A percentile compares a stretch with the other conserved stretches of the same genome.
Conservation (phyloP, 2,888 invertebrate species). For the Lithophane semibrunnea region DNA sequence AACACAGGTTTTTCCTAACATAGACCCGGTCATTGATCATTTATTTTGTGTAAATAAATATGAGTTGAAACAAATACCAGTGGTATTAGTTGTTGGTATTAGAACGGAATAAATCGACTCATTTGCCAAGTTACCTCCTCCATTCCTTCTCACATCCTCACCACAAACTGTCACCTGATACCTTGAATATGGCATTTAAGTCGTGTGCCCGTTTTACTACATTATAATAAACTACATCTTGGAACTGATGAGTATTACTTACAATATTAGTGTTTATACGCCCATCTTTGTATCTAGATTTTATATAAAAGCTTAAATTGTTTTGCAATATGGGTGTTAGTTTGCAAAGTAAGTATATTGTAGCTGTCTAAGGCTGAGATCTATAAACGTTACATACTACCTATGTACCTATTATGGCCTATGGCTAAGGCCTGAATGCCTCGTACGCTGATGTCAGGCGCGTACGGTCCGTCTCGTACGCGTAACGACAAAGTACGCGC, state of each 20-base stretch:
- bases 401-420: too few relatives aligned
- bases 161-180: conserved; percentile 71
- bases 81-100: too few relatives aligned
- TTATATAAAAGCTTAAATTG: conserved; percentile 31
- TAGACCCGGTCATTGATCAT: too few relatives aligned
- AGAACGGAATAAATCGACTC: too few relatives aligned
- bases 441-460: too few relatives aligned
- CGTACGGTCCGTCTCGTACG: too few relatives aligned
- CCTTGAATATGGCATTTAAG: conserved; percentile 72
- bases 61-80: too few relatives aligned
- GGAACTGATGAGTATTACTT: conserved; percentile 66
- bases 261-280: conserved; percentile 60
- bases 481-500: too few relatives aligned
- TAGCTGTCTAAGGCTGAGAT: not conserved
- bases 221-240: conserved; percentile 71
- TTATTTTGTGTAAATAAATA: too few relatives aligned
- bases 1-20: too few relatives aligned
- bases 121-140: conserved; percentile 36
- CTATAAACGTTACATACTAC: too few relatives aligned
- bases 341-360: not conserved
- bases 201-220: conserved; percentile 70
- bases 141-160: conserved; percentile 52
- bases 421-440: too few relatives aligned
- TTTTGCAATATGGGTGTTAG: not conserved
- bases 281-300: conserved; percentile 35